Conservation (phyloP, 2,113 vertebrate species). For the Eulacestoma nigropectus region DNA sequence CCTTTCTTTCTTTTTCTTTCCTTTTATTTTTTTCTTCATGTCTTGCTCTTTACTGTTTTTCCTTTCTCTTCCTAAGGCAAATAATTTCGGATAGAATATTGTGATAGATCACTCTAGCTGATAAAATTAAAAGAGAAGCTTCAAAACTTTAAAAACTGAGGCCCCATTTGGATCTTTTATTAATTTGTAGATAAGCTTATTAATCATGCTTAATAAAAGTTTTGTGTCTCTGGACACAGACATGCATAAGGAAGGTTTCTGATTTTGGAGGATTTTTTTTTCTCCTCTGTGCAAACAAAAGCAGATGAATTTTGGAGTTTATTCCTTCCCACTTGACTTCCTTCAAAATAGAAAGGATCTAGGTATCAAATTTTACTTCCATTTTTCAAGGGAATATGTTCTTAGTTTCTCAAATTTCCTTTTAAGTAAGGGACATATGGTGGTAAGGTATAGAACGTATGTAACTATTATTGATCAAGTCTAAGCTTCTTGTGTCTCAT, state of each 20-base stretch:
- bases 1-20: no score
- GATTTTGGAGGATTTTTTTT: not conserved
- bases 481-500: not conserved
- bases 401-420: not conserved
- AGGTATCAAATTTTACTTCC: not conserved
- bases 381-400: not conserved
- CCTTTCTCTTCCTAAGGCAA: not conserved
- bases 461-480: not conserved
- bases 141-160: not conserved
- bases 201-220: not conserved
- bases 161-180: not conserved
- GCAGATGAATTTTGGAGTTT: not conserved
- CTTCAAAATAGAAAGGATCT: not conserved
- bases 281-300: not conserved
- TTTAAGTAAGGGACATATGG: not conserved
- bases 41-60: not conserved
- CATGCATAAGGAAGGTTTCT: not conserved
- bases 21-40: fast-evolving
- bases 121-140: not conserved
- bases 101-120: not conserved
- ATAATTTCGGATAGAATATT: not conserved
- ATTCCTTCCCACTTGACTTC: not conserved
- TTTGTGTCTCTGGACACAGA: not conserved
- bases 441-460: not conserved
- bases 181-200: not conserved